phyloP scores from a whole-genome alignment of 2,113 vertebrate genomes.

The Steatornis caripensis region DNA sequence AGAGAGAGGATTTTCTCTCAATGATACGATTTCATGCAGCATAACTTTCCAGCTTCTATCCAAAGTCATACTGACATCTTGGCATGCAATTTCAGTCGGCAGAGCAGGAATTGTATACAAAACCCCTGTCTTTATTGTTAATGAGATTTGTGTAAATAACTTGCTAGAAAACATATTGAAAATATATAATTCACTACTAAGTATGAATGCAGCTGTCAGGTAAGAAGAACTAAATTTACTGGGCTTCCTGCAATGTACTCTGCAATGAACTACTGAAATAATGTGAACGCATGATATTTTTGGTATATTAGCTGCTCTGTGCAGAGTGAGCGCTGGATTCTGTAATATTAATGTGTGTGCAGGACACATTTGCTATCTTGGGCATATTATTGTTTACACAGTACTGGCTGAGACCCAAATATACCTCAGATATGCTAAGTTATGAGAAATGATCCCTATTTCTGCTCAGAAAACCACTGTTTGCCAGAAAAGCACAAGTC shows the following conservation, averaged over 20 bases:
- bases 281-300: not conserved
- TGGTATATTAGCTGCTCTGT: not conserved
- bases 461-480: not conserved
- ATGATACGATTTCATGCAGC: not conserved
- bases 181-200: conserved; percentile 46
- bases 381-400: not conserved
- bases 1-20: not conserved
- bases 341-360: not conserved
- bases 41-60: conserved; percentile 17
- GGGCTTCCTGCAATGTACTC: conserved; percentile 1
- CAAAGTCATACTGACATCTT: conserved; percentile 5
- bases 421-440: not conserved
- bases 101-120: conserved; percentile 13
- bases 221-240: conserved; percentile 43
- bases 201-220: conserved; percentile 14
- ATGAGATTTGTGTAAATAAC: conserved; percentile 68
- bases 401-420: not conserved
- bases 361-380: not conserved
- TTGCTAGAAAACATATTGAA: conserved; percentile 40
- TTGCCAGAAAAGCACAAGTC: not conserved
- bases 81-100: conserved; percentile 26
- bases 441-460: not conserved
- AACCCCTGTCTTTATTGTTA: conserved; percentile 26
- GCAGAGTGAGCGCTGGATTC: not conserved
- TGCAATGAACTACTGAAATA: conserved; percentile 12